Base-by-base conservation (phyloP, 2,888 invertebrate genomes). In the Caradrina clavipalpis region DNA sequence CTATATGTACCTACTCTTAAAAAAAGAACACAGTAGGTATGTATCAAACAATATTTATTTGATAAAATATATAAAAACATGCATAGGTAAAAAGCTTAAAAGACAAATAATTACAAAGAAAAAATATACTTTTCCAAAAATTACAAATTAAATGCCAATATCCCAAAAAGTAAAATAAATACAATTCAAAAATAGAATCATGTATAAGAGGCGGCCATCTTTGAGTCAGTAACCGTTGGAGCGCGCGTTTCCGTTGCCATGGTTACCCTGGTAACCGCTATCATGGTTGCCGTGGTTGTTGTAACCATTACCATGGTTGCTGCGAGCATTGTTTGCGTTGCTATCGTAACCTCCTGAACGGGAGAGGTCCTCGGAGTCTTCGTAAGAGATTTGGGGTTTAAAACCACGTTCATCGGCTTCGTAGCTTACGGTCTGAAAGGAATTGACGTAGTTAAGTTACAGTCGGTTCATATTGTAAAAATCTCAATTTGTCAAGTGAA, bases 341-440 rank as follows among this genome's bases (percentile, higher is more conserved):
- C 83, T 80, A 55, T 93, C 93, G 67, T 95, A 95, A 0, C 95
- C 95, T n/a, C 95, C 95, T 11, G 90, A 89, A 31, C 91, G 90
- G 6, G 83, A 76, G 0, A 89, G 78, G 8, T 89, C 88, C 72
- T 93, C 94, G 0, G 96, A 89, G 56, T 97, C 97, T 86, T 97
- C 97, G 87, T 97, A 97, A 4, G 97, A 96, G 73, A 97, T 96
- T 77, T 96, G 96, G 17, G 97, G 97, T 73, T 97, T 96, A 91
- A 97, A 97, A 1, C 97, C 97, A 62, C 96, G 94, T 83, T 96
- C 96, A 79, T 97, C 97, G 6, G 97, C 97, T 84, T 97, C 97
- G 91, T 97, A 97, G 82, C 96, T 97, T 8, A 97, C 97, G 68
- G 97, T 97, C 95, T 97, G 96, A 6, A 84, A 73, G 3, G 13